These are phyloP conservation scores for Callorhinus ursinus DNA, from an alignment of 2,113 vertebrate species.

Conservation along the genomic window DNA sequence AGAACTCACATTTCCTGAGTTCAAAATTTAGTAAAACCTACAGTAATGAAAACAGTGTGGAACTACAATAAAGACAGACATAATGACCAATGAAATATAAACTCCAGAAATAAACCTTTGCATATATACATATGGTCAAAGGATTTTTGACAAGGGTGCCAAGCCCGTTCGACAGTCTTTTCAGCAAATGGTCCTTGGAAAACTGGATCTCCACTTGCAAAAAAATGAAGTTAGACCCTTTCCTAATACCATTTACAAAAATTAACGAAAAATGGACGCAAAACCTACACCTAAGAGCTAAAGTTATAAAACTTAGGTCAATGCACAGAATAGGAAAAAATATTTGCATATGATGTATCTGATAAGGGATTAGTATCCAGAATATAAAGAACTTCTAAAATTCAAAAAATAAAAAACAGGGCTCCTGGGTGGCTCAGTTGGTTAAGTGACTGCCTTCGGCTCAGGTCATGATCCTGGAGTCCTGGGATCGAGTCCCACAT, in stretches of 20 bases:
- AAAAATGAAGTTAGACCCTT: not conserved
- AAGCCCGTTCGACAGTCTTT: not conserved
- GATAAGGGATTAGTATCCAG: not conserved
- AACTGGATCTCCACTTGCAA: not conserved
- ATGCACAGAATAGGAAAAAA: not conserved
- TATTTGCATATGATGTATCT: not conserved
- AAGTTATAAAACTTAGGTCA: not conserved
- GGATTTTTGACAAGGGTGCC: not conserved
- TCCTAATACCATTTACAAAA: not conserved
- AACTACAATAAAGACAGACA: not conserved
- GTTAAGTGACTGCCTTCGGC: too few species aligned
- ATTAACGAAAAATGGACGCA: not conserved
- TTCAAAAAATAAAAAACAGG: not conserved
- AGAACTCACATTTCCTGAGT: not conserved
- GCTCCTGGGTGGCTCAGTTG: too few species aligned
- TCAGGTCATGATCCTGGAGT: too few species aligned
- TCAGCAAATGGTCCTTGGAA: not conserved
- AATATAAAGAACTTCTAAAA: not conserved
- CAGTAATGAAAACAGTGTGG: not conserved
- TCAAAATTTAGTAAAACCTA: conserved; percentile 19
- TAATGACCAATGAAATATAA: not conserved
- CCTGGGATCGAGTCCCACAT: too few species aligned
- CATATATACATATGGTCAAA: not conserved
- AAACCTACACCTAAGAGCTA: not conserved
- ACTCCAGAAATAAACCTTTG: not conserved